phyloP scores from a whole-genome alignment of 30 jellyfish, hydroid and myxozoan species.

The Morbakka virulenta region DNA sequence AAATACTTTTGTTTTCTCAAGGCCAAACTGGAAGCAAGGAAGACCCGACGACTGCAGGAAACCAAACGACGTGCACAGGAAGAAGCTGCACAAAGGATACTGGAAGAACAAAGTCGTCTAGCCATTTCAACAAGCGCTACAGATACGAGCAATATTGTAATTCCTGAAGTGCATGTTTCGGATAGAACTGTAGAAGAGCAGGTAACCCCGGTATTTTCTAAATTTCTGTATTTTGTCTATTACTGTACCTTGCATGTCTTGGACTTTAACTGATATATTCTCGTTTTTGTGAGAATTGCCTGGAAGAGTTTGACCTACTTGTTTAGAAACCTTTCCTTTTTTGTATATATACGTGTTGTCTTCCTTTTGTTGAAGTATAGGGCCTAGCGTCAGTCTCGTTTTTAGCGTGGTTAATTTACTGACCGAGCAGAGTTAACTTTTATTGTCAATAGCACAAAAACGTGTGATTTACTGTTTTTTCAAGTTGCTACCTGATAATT shows the following conservation, averaged over 20 bases:
- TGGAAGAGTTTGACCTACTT: no score
- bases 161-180: conserved; percentile 62
- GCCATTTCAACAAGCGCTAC: conserved; percentile 33
- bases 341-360: no score
- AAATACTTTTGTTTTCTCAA: background rate
- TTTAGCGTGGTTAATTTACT: no score
- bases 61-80: conserved; percentile 75
- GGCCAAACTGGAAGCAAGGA: conserved; percentile 94
- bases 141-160: conserved; percentile 50
- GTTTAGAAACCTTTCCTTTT: no score
- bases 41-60: conserved; percentile 74
- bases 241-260: background rate
- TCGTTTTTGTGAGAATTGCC: background rate
- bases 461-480: no score
- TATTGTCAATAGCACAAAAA: no score
- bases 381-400: no score
- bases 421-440: no score
- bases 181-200: conserved; percentile 66
- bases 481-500: no score
- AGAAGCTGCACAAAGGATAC: conserved; percentile 72
- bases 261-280: background rate
- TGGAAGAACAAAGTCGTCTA: conserved; percentile 78
- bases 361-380: no score
- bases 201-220: conserved; percentile 41
- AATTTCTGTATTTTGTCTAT: no score